These are phyloP conservation scores for Corythornis vintsioides DNA, from an alignment of 2,113 vertebrate genomes.

Conservation along the genomic window DNA sequence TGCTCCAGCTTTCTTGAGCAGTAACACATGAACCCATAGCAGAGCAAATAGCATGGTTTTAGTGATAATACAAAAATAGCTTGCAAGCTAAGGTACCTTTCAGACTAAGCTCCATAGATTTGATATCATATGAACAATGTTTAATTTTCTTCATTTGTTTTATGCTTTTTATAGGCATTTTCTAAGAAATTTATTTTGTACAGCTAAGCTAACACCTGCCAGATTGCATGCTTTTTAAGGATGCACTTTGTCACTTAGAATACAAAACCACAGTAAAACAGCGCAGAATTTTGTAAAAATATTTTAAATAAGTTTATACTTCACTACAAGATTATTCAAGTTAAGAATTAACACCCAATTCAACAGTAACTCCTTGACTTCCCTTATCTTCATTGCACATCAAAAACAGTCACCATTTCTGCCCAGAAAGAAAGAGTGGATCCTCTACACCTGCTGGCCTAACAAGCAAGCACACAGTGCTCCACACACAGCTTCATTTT, in stretches of 20 bases:
- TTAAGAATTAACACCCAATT: slow-evolving; percentile 5
- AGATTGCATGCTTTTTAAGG: slow-evolving; percentile 29
- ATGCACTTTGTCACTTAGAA: background rate
- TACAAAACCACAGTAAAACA: slow-evolving; percentile 27
- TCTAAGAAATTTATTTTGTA: background rate
- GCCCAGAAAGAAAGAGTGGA: background rate
- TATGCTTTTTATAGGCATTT: slow-evolving; percentile 4
- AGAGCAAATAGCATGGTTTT: background rate
- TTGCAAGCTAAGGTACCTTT: slow-evolving; percentile 16
- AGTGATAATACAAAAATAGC: slow-evolving; percentile 41
- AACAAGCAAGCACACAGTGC: background rate
- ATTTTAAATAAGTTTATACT: slow-evolving; percentile 39
- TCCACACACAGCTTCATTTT: background rate
- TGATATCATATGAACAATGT: background rate
- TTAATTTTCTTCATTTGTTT: background rate
- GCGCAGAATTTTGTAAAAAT: slow-evolving; percentile 37
- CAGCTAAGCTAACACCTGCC: slow-evolving; percentile 7
- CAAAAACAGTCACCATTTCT: background rate
- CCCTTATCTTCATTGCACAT: slow-evolving; percentile 7
- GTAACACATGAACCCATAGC: background rate
- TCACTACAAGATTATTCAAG: slow-evolving; percentile 33
- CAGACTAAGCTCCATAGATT: background rate
- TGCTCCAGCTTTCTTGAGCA: background rate
- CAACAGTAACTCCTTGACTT: background rate
- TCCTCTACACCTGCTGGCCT: background rate